These are phyloP conservation scores for Carassius carassius DNA, from an alignment of 2,113 vertebrate species.

Conservation along the genomic window DNA sequence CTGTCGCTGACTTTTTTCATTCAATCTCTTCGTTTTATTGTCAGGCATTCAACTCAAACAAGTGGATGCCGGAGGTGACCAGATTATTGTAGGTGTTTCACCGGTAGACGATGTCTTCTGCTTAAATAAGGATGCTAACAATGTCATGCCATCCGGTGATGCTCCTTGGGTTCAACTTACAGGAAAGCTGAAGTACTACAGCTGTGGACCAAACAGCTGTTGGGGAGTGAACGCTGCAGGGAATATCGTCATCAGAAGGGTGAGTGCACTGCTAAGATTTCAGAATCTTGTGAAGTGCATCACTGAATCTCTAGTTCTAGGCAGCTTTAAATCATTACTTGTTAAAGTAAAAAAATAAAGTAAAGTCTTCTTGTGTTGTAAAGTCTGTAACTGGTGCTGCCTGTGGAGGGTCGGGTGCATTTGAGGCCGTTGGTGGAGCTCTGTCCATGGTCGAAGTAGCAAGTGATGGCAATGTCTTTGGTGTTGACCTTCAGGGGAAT, in stretches of 20 bases:
- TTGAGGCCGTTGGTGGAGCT: neutral
- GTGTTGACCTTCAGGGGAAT: fast-evolving
- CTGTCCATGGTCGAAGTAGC: conserved; percentile 48
- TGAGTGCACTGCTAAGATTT: neutral
- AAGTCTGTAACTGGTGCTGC: neutral
- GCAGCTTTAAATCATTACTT: neutral
- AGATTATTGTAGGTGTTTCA: conserved; percentile 28
- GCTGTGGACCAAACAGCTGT: conserved; percentile 47
- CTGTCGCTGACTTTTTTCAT: neutral
- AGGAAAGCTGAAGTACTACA: conserved; percentile 33
- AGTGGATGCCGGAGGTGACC: neutral
- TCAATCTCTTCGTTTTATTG: neutral
- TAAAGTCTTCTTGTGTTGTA: neutral
- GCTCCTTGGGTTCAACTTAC: neutral
- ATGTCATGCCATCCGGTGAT: neutral
- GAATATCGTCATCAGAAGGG: neutral
- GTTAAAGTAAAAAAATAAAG: neutral
- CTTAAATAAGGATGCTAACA: neutral
- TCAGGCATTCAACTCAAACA: conserved; percentile 26
- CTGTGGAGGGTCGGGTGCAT: neutral
- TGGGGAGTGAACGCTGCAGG: neutral
- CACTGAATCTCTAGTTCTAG: neutral
- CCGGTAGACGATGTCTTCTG: neutral
- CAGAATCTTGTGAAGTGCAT: neutral
- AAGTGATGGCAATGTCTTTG: conserved; percentile 50